These are phyloP conservation scores for Helicolenus hilgendorfi DNA, from an alignment of 2,797 vertebrate genomes.

Conservation along the genomic window DNA sequence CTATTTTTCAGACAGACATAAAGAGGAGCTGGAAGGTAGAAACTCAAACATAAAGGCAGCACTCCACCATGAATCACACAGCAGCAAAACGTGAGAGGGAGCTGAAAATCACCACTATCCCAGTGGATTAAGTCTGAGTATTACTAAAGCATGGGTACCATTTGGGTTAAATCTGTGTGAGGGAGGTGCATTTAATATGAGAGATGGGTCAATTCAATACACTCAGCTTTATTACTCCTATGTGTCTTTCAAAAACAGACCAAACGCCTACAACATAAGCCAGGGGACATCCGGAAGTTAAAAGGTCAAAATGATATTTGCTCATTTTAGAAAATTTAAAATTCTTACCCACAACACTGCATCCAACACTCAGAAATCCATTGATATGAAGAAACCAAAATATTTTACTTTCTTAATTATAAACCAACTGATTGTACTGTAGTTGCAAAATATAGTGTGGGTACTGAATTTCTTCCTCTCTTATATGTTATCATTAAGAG, in stretches of 20 bases:
- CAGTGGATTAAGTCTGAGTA: constrained; percentile 76
- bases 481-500: background rate
- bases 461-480: background rate
- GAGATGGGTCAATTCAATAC: constrained; percentile 80
- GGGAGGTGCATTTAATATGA: constrained; percentile 78
- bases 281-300: constrained; percentile 11
- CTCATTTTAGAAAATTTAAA: constrained; percentile 42
- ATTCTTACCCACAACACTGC: background rate
- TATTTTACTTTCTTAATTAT: background rate
- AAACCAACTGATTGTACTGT: background rate
- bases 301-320: constrained; percentile 52
- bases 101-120: constrained; percentile 54
- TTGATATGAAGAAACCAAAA: background rate
- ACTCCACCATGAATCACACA: constrained; percentile 47
- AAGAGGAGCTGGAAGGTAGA: background rate
- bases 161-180: constrained; percentile 71
- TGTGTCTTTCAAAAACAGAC: constrained; percentile 51
- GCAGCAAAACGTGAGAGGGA: constrained; percentile 57
- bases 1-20: background rate
- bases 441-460: background rate
- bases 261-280: constrained; percentile 37
- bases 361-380: background rate
- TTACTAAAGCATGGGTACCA: constrained; percentile 57
- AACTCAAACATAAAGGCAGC: constrained; percentile 35
- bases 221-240: constrained; percentile 72